Conservation (phyloP, 2,888 invertebrate species). For the Hydrotaea cyrtoneurina region DNA sequence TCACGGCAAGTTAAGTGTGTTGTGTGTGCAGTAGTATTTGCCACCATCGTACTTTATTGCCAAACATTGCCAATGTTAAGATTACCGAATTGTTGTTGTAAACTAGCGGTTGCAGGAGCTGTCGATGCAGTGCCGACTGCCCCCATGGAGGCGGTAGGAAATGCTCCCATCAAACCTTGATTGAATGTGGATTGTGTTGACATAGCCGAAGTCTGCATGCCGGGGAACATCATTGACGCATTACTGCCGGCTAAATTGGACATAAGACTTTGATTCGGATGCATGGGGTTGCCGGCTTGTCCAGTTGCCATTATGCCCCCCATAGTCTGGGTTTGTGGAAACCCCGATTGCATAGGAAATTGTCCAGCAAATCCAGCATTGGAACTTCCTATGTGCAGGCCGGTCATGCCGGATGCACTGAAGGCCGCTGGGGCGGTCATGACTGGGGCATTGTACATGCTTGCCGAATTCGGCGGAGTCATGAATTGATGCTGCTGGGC, state of each 20-base stretch:
- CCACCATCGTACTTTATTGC: conserved; percentile 76
- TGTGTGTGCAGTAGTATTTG: background rate
- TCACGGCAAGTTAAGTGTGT: conserved; percentile 64
- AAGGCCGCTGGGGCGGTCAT: conserved; percentile 81
- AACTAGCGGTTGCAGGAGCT: conserved; percentile 74
- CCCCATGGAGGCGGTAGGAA: conserved; percentile 53
- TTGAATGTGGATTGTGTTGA: conserved; percentile 53
- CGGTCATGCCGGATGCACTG: conserved; percentile 75
- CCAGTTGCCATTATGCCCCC: conserved; percentile 73
- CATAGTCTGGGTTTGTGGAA: conserved; percentile 61
- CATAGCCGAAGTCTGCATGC: conserved; percentile 52
- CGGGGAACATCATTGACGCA: conserved; percentile 58
- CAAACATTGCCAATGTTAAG: conserved; percentile 81
- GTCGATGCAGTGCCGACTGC: conserved; percentile 62
- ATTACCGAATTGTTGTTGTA: conserved; percentile 81
- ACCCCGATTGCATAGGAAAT: conserved; percentile 75
- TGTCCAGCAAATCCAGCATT: conserved; percentile 75
- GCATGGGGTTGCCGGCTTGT: conserved; percentile 74
- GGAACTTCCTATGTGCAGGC: conserved; percentile 72
- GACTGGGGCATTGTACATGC: conserved; percentile 80
- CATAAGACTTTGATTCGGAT: conserved; percentile 76
- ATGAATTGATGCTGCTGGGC: conserved; percentile 78
- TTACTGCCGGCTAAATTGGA: conserved; percentile 48
- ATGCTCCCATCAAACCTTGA: conserved; percentile 64
- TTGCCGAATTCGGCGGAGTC: conserved; percentile 80